These are phyloP conservation scores for Sitophilus oryzae DNA, from an alignment of 1,140 invertebrate species.

Conservation along the genomic window DNA sequence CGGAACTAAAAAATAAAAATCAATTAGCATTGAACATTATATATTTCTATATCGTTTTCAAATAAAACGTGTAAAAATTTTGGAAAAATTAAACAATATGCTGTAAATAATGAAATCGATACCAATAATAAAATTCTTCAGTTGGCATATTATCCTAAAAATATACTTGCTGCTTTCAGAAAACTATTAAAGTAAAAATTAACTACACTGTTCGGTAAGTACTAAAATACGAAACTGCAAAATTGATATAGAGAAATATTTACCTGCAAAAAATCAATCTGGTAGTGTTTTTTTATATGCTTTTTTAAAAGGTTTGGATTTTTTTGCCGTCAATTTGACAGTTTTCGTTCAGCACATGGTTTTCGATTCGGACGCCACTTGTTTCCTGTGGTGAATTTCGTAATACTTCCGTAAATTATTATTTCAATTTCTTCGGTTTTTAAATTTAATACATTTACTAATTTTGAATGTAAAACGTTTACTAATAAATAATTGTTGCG, in stretches of 20 bases:
- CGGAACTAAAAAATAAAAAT: slow-evolving; percentile 36
- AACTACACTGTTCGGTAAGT: not conserved
- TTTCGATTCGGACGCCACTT: not conserved
- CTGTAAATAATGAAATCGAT: not conserved
- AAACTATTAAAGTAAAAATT: not conserved
- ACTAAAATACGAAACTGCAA: not conserved
- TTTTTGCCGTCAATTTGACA: not conserved
- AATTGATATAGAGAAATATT: not conserved
- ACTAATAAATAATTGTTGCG: no score
- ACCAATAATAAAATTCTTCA: not conserved
- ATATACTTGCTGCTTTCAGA: not conserved
- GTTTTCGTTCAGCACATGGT: not conserved
- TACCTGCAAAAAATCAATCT: not conserved
- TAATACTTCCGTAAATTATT: no score
- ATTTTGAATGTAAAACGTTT: no score
- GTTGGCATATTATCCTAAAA: not conserved
- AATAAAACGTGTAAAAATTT: no score
- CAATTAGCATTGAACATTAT: no score
- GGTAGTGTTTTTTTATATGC: not conserved
- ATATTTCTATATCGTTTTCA: no score
- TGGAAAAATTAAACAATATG: not conserved
- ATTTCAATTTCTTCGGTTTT: no score
- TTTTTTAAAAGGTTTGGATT: not conserved
- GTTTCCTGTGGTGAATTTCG: no score
- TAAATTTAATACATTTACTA: no score